These are phyloP conservation scores for Paratilapia polleni DNA, from an alignment of 2,113 vertebrate species.

Conservation along the genomic window DNA sequence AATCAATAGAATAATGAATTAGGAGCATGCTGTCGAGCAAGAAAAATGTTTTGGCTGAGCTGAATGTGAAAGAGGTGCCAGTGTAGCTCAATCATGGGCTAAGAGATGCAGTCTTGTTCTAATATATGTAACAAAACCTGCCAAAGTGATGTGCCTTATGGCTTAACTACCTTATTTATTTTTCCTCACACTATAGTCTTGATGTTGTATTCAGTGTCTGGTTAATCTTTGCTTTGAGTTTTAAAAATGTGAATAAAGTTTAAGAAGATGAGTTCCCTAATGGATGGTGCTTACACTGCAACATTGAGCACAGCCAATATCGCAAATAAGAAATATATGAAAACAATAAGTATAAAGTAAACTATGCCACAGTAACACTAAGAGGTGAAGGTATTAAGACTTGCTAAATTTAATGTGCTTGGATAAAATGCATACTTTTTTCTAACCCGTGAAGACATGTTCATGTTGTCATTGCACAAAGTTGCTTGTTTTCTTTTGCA, in stretches of 20 bases:
- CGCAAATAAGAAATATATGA: background rate
- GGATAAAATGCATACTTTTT: too few relatives aligned
- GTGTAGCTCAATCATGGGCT: conserved; percentile 15
- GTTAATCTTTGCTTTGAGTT: background rate
- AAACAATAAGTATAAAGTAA: background rate
- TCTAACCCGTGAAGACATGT: too few relatives aligned
- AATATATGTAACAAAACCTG: background rate
- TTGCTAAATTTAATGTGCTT: too few relatives aligned
- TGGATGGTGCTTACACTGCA: background rate
- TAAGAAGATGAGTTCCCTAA: background rate
- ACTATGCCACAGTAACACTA: background rate
- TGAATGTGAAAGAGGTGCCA: conserved; percentile 38
- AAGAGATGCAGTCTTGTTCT: background rate
- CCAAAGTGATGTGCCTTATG: conserved; percentile 2
- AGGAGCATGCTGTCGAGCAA: conserved; percentile 21
- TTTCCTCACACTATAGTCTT: background rate
- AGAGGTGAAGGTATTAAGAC: too few relatives aligned
- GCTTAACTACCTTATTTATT: background rate
- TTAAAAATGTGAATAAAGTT: background rate
- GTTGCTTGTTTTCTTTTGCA: too few relatives aligned
- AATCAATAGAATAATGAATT: conserved; percentile 67
- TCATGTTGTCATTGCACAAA: too few relatives aligned
- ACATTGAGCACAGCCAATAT: background rate
- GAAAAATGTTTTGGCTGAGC: conserved; percentile 27
- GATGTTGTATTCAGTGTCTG: background rate